A percentile compares a stretch with the other conserved stretches of the same genome.
phyloP scores from a whole-genome alignment of 2,113 vertebrate genomes.

The Petaurus breviceps region DNA sequence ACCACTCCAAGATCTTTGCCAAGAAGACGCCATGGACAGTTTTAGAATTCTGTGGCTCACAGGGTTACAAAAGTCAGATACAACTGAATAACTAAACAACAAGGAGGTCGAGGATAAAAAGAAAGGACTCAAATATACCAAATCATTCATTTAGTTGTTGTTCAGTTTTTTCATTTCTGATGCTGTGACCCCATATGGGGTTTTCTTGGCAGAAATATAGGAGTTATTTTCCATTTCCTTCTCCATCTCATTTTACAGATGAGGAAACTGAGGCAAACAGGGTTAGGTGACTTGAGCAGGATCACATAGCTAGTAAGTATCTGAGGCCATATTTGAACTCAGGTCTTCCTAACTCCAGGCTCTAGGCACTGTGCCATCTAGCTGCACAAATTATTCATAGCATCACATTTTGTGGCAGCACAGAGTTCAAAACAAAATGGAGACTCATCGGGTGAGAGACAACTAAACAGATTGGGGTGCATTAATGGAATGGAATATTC shows the following conservation, averaged over 20 bases:
- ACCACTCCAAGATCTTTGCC: not conserved
- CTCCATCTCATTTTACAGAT: not conserved
- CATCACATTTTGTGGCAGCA: not conserved
- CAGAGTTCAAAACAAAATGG: not conserved
- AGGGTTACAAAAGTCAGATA: not conserved
- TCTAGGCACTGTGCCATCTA: not conserved
- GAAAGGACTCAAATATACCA: not conserved
- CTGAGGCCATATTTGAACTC: not conserved
- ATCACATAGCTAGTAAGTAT: not conserved
- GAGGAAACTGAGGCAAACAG: not conserved
- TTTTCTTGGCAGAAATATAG: not conserved
- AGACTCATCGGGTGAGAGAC: not conserved
- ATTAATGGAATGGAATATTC: not conserved
- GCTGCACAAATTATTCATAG: not conserved
- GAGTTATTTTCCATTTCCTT: not conserved
- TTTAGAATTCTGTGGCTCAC: not conserved
- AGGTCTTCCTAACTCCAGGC: not conserved
- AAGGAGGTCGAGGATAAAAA: not conserved
- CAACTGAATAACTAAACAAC: not conserved
- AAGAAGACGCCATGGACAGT: not conserved
- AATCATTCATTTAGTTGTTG: not conserved
- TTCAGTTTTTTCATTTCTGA: not conserved
- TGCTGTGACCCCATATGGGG: not conserved
- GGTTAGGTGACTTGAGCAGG: not conserved
- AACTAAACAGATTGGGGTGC: not conserved